Base-by-base conservation (phyloP, 2,113 vertebrate species). In the Lampris megalopsis region DNA sequence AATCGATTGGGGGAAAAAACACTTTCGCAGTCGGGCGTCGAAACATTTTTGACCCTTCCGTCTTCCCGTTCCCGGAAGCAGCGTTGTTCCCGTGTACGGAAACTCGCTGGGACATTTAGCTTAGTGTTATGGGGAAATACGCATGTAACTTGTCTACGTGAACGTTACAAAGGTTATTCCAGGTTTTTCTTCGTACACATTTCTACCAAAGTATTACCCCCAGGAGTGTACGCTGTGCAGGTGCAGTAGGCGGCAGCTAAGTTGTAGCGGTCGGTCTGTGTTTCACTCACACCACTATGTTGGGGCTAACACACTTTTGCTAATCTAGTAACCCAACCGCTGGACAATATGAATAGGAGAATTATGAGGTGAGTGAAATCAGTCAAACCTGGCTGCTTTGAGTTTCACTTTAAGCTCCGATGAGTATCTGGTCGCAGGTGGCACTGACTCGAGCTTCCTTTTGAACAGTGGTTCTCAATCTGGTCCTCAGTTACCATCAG, bases 291-390 rank as follows among this genome's bases (percentile, higher is more conserved):
- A 78, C 36, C 36, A 57, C 64, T 45, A 82, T 75, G 83, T 58
- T 80, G 8, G 75, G 75, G 63, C 68, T 24, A 60, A 70, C 24
- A 24, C 24, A 24, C 24, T 24, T n/a, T n/a, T 24, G 60, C 41
- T 62, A 62, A 74, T 75, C 83, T 72, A 66, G 38, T 54, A 43
- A 45, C 5, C 38, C 41, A 6, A 69, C 67, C 80, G 88, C 63
- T 72, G 86, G 89, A 68, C 86, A 88, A 61, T 67, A 90, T 92
- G 88, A 84, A 75, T 74, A 49, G 54, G 35, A 60, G 58, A 40
- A 80, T 71, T 76, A 86, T 71, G 80, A 92, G 92, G 92, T 93
- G 88, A 91, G 89, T 45, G 62, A 43, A 13, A 68, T 36, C 37
- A 68, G 41, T 40, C 36, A 37, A 7, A 6, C 5, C 9, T 40